These are phyloP conservation scores for Tyria jacobaeae DNA, from an alignment of 2,888 invertebrate genomes.

Conservation along the genomic window DNA sequence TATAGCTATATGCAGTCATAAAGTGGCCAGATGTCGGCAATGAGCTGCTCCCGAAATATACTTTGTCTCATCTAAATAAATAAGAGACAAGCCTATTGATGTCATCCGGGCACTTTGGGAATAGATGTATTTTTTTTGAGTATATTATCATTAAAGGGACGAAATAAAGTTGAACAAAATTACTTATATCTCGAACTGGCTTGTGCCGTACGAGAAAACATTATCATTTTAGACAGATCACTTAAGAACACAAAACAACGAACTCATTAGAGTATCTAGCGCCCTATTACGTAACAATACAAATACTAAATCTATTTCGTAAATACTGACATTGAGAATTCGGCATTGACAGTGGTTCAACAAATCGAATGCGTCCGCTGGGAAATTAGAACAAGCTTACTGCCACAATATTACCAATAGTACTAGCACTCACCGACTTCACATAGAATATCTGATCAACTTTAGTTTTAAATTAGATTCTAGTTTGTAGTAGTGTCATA, in stretches of 20 bases:
- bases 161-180: too few relatives aligned
- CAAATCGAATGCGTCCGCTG: conserved; percentile 46
- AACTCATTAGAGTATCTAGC: not conserved
- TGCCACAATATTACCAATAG: conserved; percentile 5
- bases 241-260: not conserved
- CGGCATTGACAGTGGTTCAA: conserved; percentile 34
- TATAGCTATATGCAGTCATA: too few relatives aligned
- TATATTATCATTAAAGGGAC: too few relatives aligned
- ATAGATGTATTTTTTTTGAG: too few relatives aligned
- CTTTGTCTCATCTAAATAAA: too few relatives aligned
- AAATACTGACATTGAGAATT: conserved; percentile 43
- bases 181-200: too few relatives aligned
- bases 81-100: too few relatives aligned
- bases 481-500: not conserved
- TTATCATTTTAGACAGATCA: not conserved
- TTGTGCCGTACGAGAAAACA: too few relatives aligned
- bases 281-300: conserved; percentile 8
- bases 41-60: too few relatives aligned
- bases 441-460: conserved; percentile 23
- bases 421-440: conserved; percentile 9
- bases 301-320: conserved; percentile 35
- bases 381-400: conserved; percentile 40
- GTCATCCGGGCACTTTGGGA: too few relatives aligned
- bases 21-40: too few relatives aligned
- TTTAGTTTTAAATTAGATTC: conserved; percentile 32